Percentiles rank a stretch among this genome's conserved stretches.
phyloP scores from a whole-genome alignment of 35 echinoderm and acorn worm genomes.

The Heliocidaris erythrogramma region DNA sequence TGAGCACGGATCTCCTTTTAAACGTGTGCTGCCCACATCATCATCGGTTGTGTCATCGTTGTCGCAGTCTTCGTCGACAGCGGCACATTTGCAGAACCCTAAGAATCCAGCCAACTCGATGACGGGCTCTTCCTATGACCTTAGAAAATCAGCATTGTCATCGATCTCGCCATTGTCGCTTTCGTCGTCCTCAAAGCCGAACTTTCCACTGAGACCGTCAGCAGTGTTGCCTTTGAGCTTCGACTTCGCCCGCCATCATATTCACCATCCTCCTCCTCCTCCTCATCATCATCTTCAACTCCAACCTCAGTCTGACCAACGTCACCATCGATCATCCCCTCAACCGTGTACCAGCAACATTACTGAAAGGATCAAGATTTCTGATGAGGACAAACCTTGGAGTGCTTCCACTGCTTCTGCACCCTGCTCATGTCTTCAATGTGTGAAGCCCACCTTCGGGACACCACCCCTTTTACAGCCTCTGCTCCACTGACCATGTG shows the following conservation, averaged over 20 bases:
- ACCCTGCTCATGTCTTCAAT: background rate
- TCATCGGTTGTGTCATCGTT: background rate
- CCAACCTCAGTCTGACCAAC: background rate
- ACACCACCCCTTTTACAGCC: background rate
- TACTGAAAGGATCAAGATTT: background rate
- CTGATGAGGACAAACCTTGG: background rate
- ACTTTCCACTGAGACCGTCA: constrained; percentile 12
- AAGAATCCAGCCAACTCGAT: background rate
- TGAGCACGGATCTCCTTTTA: constrained; percentile 4
- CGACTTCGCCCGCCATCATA: constrained; percentile 7
- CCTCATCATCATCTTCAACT: background rate
- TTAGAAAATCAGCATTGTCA: background rate
- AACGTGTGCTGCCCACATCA: constrained; percentile 21
- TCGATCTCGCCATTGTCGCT: background rate
- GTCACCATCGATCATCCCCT: background rate
- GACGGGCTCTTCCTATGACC: background rate
- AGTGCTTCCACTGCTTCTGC: background rate
- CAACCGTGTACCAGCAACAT: background rate
- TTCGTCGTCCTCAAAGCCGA: background rate
- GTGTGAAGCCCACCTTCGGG: background rate
- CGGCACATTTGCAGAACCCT: background rate
- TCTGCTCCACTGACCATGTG: background rate
- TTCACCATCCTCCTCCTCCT: background rate
- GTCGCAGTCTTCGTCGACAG: background rate
- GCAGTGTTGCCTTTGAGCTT: background rate